These are phyloP conservation scores for Malacoctenus gilli DNA, from an alignment of 2,797 vertebrate genomes.

Conservation along the genomic window DNA sequence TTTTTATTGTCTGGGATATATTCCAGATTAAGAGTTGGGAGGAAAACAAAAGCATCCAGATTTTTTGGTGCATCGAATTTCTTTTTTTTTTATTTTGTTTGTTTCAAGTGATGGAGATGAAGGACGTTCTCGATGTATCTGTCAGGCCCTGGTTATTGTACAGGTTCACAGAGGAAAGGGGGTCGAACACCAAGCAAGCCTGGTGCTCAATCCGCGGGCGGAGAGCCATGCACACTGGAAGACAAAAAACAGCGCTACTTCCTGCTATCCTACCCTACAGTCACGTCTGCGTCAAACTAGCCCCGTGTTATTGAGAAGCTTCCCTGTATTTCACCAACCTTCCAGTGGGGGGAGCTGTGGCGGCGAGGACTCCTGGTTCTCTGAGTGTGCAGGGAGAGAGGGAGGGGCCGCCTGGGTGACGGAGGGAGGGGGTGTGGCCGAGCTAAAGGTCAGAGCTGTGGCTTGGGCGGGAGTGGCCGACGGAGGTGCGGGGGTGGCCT, in stretches of 20 bases:
- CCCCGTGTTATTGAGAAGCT: conserved; percentile 62
- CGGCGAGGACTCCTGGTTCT: conserved; percentile 78
- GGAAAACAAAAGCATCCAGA: neutral
- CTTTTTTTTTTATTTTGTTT: too few species aligned
- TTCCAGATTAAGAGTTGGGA: neutral
- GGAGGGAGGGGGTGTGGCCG: conserved; percentile 53
- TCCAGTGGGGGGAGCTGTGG: conserved; percentile 78
- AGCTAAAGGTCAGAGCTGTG: conserved; percentile 40
- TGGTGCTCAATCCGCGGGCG: conserved; percentile 62
- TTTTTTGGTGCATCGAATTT: too few species aligned
- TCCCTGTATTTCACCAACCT: conserved; percentile 82
- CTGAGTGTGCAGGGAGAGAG: conserved; percentile 79
- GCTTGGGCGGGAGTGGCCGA: conserved; percentile 26
- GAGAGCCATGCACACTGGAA: conserved; percentile 77
- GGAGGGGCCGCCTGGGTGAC: conserved; percentile 70
- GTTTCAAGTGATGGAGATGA: neutral
- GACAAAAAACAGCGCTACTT: conserved; percentile 57
- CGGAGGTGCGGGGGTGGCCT: conserved; percentile 19
- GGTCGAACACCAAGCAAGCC: conserved; percentile 58
- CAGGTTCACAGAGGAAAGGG: conserved; percentile 48
- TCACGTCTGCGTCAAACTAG: conserved; percentile 49
- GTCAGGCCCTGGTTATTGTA: conserved; percentile 55
- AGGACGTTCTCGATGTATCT: conserved; percentile 22
- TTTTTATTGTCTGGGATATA: conserved; percentile 8
- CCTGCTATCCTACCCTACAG: conserved; percentile 48